Percentiles rank a stretch among this genome's conserved stretches.
phyloP scores from a whole-genome alignment of 2,797 vertebrate genomes.

The Cyprinella venusta region DNA sequence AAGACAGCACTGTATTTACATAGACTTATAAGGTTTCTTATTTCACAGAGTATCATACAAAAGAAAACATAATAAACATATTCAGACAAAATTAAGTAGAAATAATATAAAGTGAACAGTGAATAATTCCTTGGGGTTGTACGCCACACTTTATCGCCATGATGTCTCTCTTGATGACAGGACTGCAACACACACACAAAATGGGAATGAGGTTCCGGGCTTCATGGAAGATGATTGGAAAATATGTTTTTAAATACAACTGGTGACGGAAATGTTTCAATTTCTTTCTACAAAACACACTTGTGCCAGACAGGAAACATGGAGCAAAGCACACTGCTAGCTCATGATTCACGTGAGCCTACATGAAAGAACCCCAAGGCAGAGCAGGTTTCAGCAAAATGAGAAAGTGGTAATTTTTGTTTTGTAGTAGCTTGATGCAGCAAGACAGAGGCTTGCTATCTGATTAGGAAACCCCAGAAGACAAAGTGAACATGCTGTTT shows the following conservation, averaged over 20 bases:
- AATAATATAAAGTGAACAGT: conserved; percentile 60
- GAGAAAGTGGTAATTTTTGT: neutral
- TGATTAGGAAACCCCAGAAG: neutral
- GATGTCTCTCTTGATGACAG: conserved; percentile 74
- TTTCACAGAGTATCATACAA: conserved; percentile 48
- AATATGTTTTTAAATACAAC: conserved; percentile 9
- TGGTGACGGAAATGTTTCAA: neutral
- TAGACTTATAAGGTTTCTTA: neutral
- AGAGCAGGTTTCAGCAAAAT: conserved; percentile 31
- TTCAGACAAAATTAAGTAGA: conserved; percentile 23
- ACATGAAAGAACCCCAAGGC: conserved; percentile 35
- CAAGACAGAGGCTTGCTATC: neutral
- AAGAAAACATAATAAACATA: conserved; percentile 40
- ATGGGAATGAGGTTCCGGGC: conserved; percentile 39
- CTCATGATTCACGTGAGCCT: neutral
- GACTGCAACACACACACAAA: conserved; percentile 74
- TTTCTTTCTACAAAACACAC: neutral
- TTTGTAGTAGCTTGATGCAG: neutral
- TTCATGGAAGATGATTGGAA: neutral
- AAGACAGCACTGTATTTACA: conserved; percentile 55
- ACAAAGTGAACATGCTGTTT: neutral
- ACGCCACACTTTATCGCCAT: conserved; percentile 76
- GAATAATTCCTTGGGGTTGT: conserved; percentile 53
- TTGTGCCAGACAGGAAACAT: neutral
- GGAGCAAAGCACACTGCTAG: neutral